Base-by-base conservation (phyloP, 2,888 invertebrate genomes). In the Gortyna flavago region DNA sequence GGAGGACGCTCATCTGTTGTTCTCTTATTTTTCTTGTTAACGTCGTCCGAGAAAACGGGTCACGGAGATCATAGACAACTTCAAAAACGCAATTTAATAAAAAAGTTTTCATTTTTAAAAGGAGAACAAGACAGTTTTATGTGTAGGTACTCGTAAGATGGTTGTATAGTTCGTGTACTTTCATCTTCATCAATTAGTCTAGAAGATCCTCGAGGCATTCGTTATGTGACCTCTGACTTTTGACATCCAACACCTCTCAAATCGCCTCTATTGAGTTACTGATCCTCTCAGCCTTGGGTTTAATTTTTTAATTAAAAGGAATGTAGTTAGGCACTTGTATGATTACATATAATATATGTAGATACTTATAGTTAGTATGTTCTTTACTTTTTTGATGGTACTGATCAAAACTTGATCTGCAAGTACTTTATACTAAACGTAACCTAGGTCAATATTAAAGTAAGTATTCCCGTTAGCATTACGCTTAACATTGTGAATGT, bases 1-100 rank as follows among this genome's bases (percentile, higher is more conserved):
- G 93, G 95, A 93, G 85, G 93, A 89, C 91, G 92, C 91, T 91
- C 93, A 91, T 92, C 91, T 92, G 91, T 93, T 93, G 92, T 93
- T 93, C 90, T 93, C 90, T 93, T 91, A 90, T 92, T 93, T 93
- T 92, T 91, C 87, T 89, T 91, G 91, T 90, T 91, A 90, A 89
- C 90, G 89, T 86, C 87, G 90, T 88, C 78, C 84, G 84, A 85
- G 89, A 90, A 94, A 93, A 92, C 91, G 88, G 94, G 92, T 93
- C 94, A 93, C 85, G 90, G 89, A 84, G 80, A 87, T 85, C 86
- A 85, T 87, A 86, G 80, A 85, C 81, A 77, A 91, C 32, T 76
- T 41, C 65, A 89, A 90, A 86, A 82, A 84, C 77, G 87, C 81
- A 84, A 80, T 87, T 80, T 74, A 81, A 78, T 81, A 80, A 83